A percentile compares a stretch with the other conserved stretches of the same genome.
phyloP scores from a whole-genome alignment of 2,797 vertebrate genomes.

The Dermochelys coriacea region DNA sequence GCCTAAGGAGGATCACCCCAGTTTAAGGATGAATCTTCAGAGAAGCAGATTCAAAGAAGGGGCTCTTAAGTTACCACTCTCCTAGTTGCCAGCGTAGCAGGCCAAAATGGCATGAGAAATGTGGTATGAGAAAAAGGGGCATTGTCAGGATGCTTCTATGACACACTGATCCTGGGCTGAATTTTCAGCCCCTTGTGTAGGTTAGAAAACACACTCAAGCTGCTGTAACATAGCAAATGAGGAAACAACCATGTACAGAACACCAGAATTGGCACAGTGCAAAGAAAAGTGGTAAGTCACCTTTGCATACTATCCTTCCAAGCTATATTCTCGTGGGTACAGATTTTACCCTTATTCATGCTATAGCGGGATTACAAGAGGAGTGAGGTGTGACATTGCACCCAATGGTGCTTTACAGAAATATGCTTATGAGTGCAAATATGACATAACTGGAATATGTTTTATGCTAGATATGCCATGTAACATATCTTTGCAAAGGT shows the following conservation, averaged over 20 bases:
- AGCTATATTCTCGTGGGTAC: not conserved
- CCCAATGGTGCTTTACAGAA: too few species aligned
- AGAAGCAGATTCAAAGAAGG: not conserved
- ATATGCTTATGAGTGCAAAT: too few species aligned
- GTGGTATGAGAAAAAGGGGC: not conserved
- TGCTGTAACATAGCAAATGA: not conserved
- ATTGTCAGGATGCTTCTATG: not conserved
- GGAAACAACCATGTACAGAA: not conserved
- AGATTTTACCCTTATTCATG: not conserved
- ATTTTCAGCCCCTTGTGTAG: not conserved
- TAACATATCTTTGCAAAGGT: too few species aligned
- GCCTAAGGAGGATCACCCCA: accelerated
- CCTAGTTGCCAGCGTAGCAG: not conserved
- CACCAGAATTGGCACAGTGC: not conserved
- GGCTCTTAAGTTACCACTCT: not conserved
- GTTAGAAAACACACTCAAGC: not conserved
- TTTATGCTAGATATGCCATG: too few species aligned
- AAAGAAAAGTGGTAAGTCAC: not conserved
- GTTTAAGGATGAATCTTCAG: not conserved
- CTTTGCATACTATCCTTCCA: accelerated
- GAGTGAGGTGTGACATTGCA: not conserved
- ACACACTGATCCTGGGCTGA: not conserved
- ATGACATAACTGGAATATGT: too few species aligned
- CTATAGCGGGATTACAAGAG: not conserved
- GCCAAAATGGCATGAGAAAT: not conserved